Conservation (phyloP, 2,113 vertebrate species). For the Onychostoma macrolepis region DNA sequence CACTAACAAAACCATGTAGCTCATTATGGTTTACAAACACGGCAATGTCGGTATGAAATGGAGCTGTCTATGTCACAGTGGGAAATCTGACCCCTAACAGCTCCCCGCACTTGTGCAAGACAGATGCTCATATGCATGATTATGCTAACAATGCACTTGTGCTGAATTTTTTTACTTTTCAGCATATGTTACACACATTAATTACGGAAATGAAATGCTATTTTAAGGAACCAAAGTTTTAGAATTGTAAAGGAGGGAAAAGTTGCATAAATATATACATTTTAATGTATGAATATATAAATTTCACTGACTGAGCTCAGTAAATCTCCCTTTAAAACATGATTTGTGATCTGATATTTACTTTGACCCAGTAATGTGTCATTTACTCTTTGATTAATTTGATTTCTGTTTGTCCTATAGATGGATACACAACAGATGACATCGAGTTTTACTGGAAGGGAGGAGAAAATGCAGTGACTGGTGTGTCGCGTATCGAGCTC, state of each 20-base stretch:
- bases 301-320: background rate
- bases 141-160: constrained; percentile 35
- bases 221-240: background rate
- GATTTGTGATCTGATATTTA: background rate
- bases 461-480: constrained; percentile 90
- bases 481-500: constrained; percentile 92
- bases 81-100: constrained; percentile 31
- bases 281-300: too few species aligned
- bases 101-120: background rate
- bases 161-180: background rate
- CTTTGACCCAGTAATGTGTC: background rate
- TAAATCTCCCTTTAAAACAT: background rate
- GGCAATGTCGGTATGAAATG: background rate
- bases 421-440: constrained; percentile 97
- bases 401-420: constrained; percentile 70
- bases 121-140: constrained; percentile 32
- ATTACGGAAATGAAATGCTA: background rate
- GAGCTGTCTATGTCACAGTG: constrained; percentile 20
- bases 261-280: background rate
- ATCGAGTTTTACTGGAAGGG: constrained; percentile 99
- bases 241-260: background rate
- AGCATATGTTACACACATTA: constrained; percentile 18
- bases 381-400: background rate
- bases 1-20: constrained; percentile 11
- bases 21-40: constrained; percentile 27